Conservation (phyloP, 1,140 invertebrate species). For the Brachionus rotundiformis region DNA sequence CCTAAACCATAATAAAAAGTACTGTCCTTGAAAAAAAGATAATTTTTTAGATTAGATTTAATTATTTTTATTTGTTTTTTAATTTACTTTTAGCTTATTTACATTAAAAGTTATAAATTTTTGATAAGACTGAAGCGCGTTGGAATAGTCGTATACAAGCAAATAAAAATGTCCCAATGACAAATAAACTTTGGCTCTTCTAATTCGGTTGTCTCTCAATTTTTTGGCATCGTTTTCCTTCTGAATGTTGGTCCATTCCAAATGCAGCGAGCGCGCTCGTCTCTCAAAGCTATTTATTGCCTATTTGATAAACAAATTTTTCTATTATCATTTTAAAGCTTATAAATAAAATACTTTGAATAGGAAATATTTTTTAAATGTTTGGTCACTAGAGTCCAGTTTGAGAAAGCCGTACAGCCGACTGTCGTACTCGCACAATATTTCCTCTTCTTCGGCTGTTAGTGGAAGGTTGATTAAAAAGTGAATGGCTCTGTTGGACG, state of each 20-base stretch:
- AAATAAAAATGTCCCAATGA: slow-evolving; percentile 47
- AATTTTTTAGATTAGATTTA: not conserved
- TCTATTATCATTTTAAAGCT: not conserved
- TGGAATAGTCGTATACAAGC: slow-evolving; percentile 32
- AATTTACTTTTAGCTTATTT: slow-evolving; percentile 30
- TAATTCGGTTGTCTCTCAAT: not conserved
- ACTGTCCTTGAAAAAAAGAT: slow-evolving; percentile 69
- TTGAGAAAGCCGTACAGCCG: slow-evolving; percentile 39
- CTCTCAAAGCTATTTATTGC: slow-evolving; percentile 21
- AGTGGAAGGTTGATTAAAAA: slow-evolving; percentile 36
- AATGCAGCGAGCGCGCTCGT: not conserved
- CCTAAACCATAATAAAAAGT: slow-evolving; percentile 88
- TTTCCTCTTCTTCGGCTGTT: slow-evolving; percentile 9
- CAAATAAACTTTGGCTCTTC: slow-evolving; percentile 10
- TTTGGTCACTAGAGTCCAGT: slow-evolving; percentile 9
- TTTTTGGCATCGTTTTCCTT: not conserved
- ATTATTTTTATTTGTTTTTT: not conserved
- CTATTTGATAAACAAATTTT: not conserved
- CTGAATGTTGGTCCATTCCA: not conserved
- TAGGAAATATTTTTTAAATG: slow-evolving; percentile 50
- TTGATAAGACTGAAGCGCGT: slow-evolving; percentile 37
- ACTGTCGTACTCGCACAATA: slow-evolving; percentile 42
- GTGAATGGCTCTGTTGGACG: not conserved
- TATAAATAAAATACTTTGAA: slow-evolving; percentile 7
- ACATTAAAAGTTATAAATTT: slow-evolving; percentile 36